Percentiles rank a stretch among this genome's conserved stretches.
Evolutionary conservation across 2,113 vertebrate genomes (phyloP).

Genomic region (Pterocles gutturalis): DNA sequence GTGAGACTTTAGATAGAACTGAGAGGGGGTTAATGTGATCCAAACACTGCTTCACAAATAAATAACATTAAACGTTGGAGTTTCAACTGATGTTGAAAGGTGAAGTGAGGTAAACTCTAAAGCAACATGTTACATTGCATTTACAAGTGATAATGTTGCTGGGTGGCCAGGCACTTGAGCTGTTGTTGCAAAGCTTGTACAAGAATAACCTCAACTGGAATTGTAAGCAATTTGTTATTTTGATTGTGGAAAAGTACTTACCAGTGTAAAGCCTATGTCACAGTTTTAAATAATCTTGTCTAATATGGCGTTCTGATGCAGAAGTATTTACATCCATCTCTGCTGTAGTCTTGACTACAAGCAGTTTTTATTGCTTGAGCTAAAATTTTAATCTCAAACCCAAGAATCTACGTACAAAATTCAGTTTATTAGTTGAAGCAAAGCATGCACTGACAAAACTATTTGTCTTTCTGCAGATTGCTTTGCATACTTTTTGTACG

Average conservation of each 20-base stretch:
- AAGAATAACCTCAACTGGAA: neutral
- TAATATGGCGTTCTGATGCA: neutral
- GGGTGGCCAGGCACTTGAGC: neutral
- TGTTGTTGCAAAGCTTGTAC: neutral
- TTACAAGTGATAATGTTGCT: neutral
- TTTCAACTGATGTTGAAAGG: neutral
- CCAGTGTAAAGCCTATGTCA: neutral
- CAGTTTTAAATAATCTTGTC: neutral
- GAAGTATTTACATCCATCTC: neutral
- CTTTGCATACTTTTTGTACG: neutral
- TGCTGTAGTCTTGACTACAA: neutral
- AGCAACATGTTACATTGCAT: neutral
- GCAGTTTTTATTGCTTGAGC: neutral
- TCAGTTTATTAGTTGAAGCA: neutral
- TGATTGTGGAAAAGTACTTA: neutral
- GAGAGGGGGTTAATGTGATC: neutral
- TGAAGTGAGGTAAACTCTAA: neutral
- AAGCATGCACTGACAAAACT: neutral
- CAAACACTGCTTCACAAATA: neutral
- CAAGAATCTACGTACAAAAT: neutral
- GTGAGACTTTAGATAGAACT: neutral
- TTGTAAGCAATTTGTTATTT: neutral
- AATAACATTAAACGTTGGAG: neutral
- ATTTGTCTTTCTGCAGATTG: neutral
- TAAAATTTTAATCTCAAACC: neutral